Base-by-base conservation (phyloP, 2,113 vertebrate genomes). In the Nyctibius bracteatus region DNA sequence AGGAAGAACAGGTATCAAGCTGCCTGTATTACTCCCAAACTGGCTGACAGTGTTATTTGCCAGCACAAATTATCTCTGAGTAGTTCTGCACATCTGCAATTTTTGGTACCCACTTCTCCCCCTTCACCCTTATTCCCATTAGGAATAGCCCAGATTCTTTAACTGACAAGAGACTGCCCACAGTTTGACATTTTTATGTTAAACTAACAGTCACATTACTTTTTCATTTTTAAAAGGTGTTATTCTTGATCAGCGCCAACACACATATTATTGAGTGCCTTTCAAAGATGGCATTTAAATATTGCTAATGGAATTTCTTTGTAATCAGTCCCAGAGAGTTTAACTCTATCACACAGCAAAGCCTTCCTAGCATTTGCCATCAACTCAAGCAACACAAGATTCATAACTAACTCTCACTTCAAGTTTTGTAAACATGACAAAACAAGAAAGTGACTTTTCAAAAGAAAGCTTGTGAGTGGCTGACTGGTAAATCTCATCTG, bases 251-350 rank as follows among this genome's bases (percentile, higher is more conserved):
- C 96, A 97, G 97, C 87, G 94, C 96, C 97, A 97, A 94, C 96
- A 97, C 92, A 89, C 92, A 97, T 97, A 96, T 90, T 96, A 97
- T 96, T 79, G 95, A 97, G 95, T 97, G 96, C 93, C 92, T 97
- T 96, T 97, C 97, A 97, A 95, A 92, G 95, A 59, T 83, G 85
- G 96, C 95, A 97, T 97, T 97, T 97, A 97, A 97, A 97, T 96
- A 97, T 97, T 96, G 97, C 94, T 97, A 97, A 97, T 97, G 97
- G 96, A 97, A 95, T 97, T 97, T 97, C 96, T 97, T 95, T 97
- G 97, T 97, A 97, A 97, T 97, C 96, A 94, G 95, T 97, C 96
- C 93, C 92, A 91, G 82, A 94, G 96, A 97, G 94, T 97, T 97
- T 97, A 97, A 89, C 87, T 97, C 84, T 90, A 80, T 66, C 93